Conservation (phyloP, 2,888 invertebrate species). For the Mythimna pallens region DNA sequence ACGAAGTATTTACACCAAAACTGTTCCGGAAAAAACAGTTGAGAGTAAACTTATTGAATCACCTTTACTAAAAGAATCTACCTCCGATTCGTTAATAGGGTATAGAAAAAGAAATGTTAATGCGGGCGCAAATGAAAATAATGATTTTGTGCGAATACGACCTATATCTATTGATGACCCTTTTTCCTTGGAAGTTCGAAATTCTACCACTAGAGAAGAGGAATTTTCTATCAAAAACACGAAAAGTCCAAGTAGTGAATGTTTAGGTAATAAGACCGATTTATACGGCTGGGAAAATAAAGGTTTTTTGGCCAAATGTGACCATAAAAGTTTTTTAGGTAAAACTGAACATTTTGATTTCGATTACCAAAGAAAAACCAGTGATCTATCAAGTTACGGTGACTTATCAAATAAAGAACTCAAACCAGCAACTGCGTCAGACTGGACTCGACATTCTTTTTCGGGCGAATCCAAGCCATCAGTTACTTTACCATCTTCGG, state of each 20-base stretch:
- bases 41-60: constrained; percentile 79
- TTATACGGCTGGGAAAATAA: constrained; percentile 89
- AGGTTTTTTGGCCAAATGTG: constrained; percentile 85
- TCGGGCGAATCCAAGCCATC: constrained; percentile 84
- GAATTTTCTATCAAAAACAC: constrained; percentile 73
- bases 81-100: constrained; percentile 86
- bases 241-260: constrained; percentile 85
- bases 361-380: constrained; percentile 73
- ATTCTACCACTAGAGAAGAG: constrained; percentile 69
- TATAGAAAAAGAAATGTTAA: constrained; percentile 78
- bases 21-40: constrained; percentile 69
- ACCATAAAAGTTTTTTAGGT: constrained; percentile 73
- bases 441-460: constrained; percentile 82
- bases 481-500: constrained; percentile 80
- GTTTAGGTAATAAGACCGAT: constrained; percentile 86
- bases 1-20: constrained; percentile 62
- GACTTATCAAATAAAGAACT: constrained; percentile 69
- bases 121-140: constrained; percentile 74
- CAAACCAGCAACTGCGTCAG: constrained; percentile 71
- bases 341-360: constrained; percentile 73
- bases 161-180: constrained; percentile 89
- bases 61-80: constrained; percentile 85
- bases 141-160: constrained; percentile 80
- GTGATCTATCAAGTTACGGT: constrained; percentile 68
- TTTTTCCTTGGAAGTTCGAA: constrained; percentile 82